phyloP scores from a whole-genome alignment of 2,888 invertebrate genomes.

The Danaus chrysippus region DNA sequence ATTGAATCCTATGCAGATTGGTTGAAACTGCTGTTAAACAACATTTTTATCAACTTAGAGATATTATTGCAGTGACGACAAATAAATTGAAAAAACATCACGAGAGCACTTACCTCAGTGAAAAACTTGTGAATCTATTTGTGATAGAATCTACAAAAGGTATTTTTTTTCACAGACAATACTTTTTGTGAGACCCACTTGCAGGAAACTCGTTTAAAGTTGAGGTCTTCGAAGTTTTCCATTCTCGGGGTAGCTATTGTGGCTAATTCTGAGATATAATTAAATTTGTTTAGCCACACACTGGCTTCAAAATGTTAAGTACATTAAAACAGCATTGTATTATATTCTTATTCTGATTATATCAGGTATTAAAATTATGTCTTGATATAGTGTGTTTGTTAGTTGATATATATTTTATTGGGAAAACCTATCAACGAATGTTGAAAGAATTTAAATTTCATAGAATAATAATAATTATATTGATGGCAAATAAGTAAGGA shows the following conservation, averaged over 20 bases:
- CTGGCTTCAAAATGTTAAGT: slow-evolving; percentile 49
- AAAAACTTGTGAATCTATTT: slow-evolving; percentile 32
- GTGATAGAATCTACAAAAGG: slow-evolving; percentile 33
- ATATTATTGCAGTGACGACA: slow-evolving; percentile 1
- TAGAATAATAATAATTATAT: too few species aligned
- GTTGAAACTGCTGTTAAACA: not conserved
- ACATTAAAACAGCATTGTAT: not conserved
- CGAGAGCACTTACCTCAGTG: slow-evolving; percentile 26
- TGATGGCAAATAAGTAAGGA: too few species aligned
- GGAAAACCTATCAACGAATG: too few species aligned
- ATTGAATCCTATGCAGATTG: too few species aligned
- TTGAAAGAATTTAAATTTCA: too few species aligned
- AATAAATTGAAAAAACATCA: slow-evolving; percentile 12
- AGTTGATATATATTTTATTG: too few species aligned
- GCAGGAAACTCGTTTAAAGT: slow-evolving; percentile 59
- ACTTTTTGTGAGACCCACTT: slow-evolving; percentile 50
- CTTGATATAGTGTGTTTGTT: not conserved
- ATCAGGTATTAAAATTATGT: too few species aligned
- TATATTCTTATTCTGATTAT: not conserved
- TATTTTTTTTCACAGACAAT: slow-evolving; percentile 44
- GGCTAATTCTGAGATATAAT: slow-evolving; percentile 73
- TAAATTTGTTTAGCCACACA: slow-evolving; percentile 67
- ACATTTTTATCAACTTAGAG: not conserved
- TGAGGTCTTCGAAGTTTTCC: slow-evolving; percentile 63
- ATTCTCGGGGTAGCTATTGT: slow-evolving; percentile 67